Base-by-base conservation (phyloP, 1,140 invertebrate species). In the Dinoponera quadriceps region DNA sequence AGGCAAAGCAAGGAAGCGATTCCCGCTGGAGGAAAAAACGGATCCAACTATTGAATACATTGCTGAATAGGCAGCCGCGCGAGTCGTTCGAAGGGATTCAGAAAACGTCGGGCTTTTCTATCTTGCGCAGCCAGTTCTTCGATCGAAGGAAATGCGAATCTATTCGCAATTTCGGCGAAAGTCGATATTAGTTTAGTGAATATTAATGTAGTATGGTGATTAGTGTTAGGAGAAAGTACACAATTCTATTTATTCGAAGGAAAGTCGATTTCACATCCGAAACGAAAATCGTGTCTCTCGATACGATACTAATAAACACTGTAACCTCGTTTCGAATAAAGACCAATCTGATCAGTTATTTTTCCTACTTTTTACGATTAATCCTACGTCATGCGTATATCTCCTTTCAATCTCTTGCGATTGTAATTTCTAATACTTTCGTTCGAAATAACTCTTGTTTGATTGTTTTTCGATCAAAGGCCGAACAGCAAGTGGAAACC, bases 241-340 rank as follows among this genome's bases (percentile, higher is more conserved):
- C 0, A 63, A 63, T 44, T 48, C 5, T 29, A 20, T 0, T 33
- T 63, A 0, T 29, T 49, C 4, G 9, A 63, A 63, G 29, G n/a
- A 65, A 63, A 63, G 9, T 4, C 38, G 22, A 5, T 3, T 22
- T 25, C 9, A 25, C 29, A 29, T 11, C 38, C 9, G 3, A n/a
- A 60, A n/a, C 29, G 29, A 27, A 60, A 29, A 2, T 72, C 18
- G 0, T 18, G 0, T 18, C 44, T 48, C 29, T 3, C 9, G 22
- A 51, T 18, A 73, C 0, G 25, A 4, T 1, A 60, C 27, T 71
- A 33, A 71, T 55, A 55, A 54, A 71, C 1, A 48, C 9, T 59
- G 20, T 73, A 73, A 44, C 5, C 1, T 25, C 5, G 0, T 55
- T 71, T 48, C n/a, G 51, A 75, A 63, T 63, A 51, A 75, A 75